phyloP scores from a whole-genome alignment of 2,797 vertebrate species.

The Basileuterus tristriatus region DNA sequence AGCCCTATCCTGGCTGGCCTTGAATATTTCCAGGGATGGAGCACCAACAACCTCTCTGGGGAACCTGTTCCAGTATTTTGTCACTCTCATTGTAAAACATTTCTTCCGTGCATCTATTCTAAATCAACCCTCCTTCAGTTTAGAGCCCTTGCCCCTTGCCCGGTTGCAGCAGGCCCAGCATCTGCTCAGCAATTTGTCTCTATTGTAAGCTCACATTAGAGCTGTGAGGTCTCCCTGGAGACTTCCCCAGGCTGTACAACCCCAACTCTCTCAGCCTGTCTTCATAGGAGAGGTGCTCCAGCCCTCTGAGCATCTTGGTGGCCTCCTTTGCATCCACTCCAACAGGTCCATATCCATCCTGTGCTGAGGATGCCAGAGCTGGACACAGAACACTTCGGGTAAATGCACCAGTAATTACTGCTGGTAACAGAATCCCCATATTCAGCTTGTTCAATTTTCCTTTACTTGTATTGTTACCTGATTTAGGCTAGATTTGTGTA shows the following conservation, averaged over 20 bases:
- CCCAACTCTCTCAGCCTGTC: not conserved
- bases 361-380: not conserved
- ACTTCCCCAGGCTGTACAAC: not conserved
- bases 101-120: not conserved
- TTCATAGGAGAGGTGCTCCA: not conserved
- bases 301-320: not conserved
- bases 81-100: not conserved
- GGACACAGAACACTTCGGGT: not conserved
- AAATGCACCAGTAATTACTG: not conserved
- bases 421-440: not conserved
- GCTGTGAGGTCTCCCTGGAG: not conserved
- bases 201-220: not conserved
- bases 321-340: not conserved
- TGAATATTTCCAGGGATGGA: not conserved
- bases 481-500: not conserved
- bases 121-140: fast-evolving
- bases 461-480: not conserved
- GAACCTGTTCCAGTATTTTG: not conserved
- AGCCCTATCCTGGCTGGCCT: not conserved
- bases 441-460: not conserved
- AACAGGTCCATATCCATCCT: not conserved
- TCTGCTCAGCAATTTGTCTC: not conserved
- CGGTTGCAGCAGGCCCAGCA: not conserved
- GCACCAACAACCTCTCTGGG: not conserved
- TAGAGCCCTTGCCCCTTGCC: not conserved